Conservation (phyloP, 2,113 vertebrate genomes). For the Columba livia region DNA sequence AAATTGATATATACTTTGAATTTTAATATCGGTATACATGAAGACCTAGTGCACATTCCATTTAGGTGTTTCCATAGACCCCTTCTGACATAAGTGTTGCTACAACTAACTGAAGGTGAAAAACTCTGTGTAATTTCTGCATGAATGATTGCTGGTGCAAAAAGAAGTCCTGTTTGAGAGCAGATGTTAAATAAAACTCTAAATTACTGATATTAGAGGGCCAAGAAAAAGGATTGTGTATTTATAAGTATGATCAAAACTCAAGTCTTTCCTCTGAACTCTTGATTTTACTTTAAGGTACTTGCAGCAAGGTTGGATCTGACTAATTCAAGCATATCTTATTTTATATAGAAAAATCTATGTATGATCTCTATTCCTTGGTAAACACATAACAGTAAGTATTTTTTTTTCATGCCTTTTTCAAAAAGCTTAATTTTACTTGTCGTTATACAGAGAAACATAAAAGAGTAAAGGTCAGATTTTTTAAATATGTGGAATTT, state of each 20-base stretch:
- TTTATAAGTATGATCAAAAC: background rate
- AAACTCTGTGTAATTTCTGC: background rate
- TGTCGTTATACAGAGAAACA: background rate
- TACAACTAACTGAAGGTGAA: background rate
- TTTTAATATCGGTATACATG: background rate
- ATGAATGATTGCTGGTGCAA: background rate
- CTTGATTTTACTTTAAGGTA: background rate
- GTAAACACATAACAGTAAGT: background rate
- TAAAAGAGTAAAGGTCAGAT: background rate
- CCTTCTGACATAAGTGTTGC: background rate
- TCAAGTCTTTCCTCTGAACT: background rate
- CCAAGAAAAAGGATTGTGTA: background rate
- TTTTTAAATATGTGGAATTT: background rate
- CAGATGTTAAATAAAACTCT: background rate
- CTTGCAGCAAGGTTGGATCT: background rate
- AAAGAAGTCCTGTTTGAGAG: background rate
- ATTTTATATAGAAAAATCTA: background rate
- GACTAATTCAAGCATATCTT: background rate
- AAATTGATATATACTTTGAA: background rate
- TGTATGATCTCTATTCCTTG: background rate
- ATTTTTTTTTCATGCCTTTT: background rate
- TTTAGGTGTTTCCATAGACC: background rate
- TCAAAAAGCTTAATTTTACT: background rate
- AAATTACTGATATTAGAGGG: background rate
- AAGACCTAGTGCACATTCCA: background rate